Base-by-base conservation (phyloP, 2,113 vertebrate genomes). In the Megaceryle torquata region DNA sequence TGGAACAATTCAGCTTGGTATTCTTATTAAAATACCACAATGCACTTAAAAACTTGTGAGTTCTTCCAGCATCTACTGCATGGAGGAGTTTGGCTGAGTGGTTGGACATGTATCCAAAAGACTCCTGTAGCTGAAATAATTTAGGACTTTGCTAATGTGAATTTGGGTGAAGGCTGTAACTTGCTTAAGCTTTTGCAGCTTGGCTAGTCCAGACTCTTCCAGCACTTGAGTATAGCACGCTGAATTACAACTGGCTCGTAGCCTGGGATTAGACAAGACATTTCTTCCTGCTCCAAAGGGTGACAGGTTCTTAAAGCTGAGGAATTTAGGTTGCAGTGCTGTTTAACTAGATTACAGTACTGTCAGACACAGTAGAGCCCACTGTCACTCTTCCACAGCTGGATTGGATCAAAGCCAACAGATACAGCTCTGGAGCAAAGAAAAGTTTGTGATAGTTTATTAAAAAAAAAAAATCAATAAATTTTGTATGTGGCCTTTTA, bases 151-250 rank as follows among this genome's bases (percentile, higher is more conserved):
- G 80, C 76, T 94, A 29, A 86, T 78, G 46, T 67, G 68, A 81
- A 53, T 77, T 85, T 80, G 76, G 54, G 82, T 81, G 44, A 90
- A 88, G 64, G 67, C n/a, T 90, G 29, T 69, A 93, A 90, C 64
- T 93, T 88, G 31, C 51, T 89, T 50, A 51, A 92, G 51, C 60
- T 88, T 83, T 88, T 60, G n/a, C 33, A 86, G 46, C 76, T 70
- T 88, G 71, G 19, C 72, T 94, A 17, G 43, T 63, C 72, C 4
- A 9, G 86, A 14, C 43, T 74, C 64, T 37, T 64, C 7, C 6
- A 74, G 68, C 65, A 18, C 92, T 86, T 41, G 1, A 63, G 82
- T 65, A 10, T 28, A 53, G 54, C 51, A 70, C 20, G 60, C 76
- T 77, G 91, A 88, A 46, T 54, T 83, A 22, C 28, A 81, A 46